These are phyloP conservation scores for Zosterops pallidus DNA, from an alignment of 2,113 vertebrate genomes.

Conservation along the genomic window DNA sequence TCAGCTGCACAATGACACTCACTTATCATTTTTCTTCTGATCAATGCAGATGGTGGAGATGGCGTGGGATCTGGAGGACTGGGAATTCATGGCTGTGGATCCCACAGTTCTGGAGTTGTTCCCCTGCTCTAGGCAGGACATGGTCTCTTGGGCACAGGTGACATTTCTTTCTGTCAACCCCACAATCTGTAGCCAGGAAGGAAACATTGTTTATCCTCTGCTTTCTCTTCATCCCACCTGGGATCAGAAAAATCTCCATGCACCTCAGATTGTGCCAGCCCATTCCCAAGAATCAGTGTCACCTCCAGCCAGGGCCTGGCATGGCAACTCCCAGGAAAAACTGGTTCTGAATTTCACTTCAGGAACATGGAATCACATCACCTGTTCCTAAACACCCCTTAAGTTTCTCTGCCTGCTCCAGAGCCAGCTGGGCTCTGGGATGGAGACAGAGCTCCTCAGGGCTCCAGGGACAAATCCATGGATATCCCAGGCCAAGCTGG, in stretches of 20 bases:
- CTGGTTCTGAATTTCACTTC: neutral
- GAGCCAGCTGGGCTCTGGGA: neutral
- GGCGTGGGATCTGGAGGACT: constrained; percentile 94
- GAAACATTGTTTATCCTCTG: neutral
- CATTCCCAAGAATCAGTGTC: neutral
- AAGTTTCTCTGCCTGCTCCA: neutral
- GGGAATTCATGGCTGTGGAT: constrained; percentile 95
- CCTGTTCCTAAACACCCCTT: neutral
- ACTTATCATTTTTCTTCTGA: constrained; percentile 85
- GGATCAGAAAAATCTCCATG: neutral
- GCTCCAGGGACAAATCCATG: neutral
- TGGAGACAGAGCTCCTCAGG: neutral
- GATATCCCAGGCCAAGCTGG: neutral
- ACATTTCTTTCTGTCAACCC: constrained; percentile 89
- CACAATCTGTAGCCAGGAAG: constrained; percentile 80
- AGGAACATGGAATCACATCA: neutral
- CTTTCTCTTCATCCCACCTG: neutral
- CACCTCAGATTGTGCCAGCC: neutral
- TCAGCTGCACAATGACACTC: constrained; percentile 30
- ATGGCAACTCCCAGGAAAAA: neutral
- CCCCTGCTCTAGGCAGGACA: constrained; percentile 89
- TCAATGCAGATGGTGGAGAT: constrained; percentile 95
- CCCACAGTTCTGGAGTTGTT: constrained; percentile 90
- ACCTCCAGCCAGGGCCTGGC: neutral
- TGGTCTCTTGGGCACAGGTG: constrained; percentile 80